Base-by-base conservation (phyloP, 2,113 vertebrate species). In the Esox niger region DNA sequence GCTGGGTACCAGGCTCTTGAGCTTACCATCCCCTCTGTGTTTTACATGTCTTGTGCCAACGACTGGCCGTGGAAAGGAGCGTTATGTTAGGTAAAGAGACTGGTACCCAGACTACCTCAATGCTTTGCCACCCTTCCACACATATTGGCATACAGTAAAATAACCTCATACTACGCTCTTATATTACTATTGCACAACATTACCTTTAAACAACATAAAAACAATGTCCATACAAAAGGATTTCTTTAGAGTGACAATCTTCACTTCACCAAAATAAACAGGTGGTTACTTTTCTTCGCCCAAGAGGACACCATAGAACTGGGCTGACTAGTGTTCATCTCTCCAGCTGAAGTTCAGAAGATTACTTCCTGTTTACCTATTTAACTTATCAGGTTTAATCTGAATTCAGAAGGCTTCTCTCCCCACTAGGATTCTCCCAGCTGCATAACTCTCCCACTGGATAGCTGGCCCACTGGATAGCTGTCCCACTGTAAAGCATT, bases 131-230 rank as follows among this genome's bases (percentile, higher is more conserved):
- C 47, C 1, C 47, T 29, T 30, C 23, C 25, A 30, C 26, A 27
- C 26, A 23, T n/a, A n/a, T n/a, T n/a, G n/a, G n/a, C 49, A 8
- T 43, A 23, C 6, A 43, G 27, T 29, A 56, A 13, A 43, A 71
- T 23, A n/a, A 38, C 54, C 64, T 65, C 46, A 46, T 67, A 66
- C 62, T 30, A 47, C n/a, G 46, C 56, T 63, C 57, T 54, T 60
- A 25, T 66, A 65, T 54, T 46, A 72, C 62, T 76, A 79, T 82
- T 79, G 75, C 81, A 80, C 75, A 80, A 75, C 27, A 11, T 58
- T 61, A 70, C 17, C 57, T 27, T 63, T 26, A 56, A 43, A 65
- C 70, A 65, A 66, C 26, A 69, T 64, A 52, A 29, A 70, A 23
- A 62, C 21, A 35, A 47, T 55, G 43, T 52, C 72, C 60, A 35